Conservation (phyloP, 2,888 invertebrate genomes). For the Julus scandinavius region DNA sequence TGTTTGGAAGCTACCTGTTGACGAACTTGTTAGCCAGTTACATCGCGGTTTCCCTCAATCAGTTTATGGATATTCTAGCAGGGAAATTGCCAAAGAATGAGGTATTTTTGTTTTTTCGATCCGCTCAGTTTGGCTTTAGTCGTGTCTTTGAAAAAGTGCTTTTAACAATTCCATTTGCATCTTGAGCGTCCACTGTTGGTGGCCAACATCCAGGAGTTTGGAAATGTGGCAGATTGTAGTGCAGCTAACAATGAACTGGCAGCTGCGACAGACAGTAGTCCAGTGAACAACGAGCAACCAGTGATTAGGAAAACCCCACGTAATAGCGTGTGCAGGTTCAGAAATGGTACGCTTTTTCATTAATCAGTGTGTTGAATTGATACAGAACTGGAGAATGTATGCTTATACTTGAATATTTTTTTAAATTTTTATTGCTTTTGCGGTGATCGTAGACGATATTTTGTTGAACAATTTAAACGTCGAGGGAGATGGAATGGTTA, state of each 20-base stretch:
- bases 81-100: constrained; percentile 20
- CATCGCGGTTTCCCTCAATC: not conserved
- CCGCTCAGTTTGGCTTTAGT: too few relatives aligned
- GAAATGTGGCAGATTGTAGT: not conserved
- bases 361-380: not conserved
- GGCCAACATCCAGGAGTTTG: constrained; percentile 10
- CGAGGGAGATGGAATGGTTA: not conserved
- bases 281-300: not conserved
- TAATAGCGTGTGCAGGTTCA: not conserved
- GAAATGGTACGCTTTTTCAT: not conserved
- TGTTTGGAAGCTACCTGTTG: constrained; percentile 25
- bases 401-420: not conserved
- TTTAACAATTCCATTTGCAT: not conserved
- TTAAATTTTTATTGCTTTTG: too few relatives aligned
- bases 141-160: not conserved
- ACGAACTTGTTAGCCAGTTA: constrained; percentile 2
- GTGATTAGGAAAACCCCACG: not conserved
- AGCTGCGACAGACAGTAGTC: not conserved
- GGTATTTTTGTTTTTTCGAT: not conserved
- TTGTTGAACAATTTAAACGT: not conserved
- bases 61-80: constrained; percentile 39
- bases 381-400: not conserved
- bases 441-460: not conserved
- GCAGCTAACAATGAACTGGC: too few relatives aligned
- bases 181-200: not conserved